Evolutionary conservation across 2,888 invertebrate genomes (phyloP), one percentile per base, ranked within the genome.

Genomic region (Anorthoa munda): DNA sequence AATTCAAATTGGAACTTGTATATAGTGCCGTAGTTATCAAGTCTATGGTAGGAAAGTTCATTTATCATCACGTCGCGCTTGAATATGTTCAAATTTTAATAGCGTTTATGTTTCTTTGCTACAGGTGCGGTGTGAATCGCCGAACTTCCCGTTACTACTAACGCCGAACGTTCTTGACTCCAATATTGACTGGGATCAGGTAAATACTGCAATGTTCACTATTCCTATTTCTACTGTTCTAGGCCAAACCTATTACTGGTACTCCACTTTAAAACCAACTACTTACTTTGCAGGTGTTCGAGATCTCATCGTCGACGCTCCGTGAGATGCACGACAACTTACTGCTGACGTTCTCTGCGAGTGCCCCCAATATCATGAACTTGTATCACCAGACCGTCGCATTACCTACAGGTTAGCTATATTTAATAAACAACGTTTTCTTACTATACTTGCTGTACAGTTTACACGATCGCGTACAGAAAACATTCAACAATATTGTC

Each of bases 261-360:
- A 48, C 15, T 26, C 26, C 26, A 13, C 45, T 21, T 5, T 56
- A 4, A 23, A 2, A 58, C 15, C 4, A 15, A 39, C 2, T 21
- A 13, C 12, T 4, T 12, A 15, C 13, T n/a, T 26, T 56, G 17
- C 55, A 95, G 88, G 95, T 97, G n/a, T 97, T 96, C 91, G 97
- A 97, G 77, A 93, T 96, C 61, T 94, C 97, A 0, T 88, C 92
- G 71, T 89, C 94, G 9, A 93, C 95, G 48, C 88, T 97, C 66
- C 95, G 96, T 31, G 96, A 97, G 60, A 88, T 98, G 63, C 97
- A 97, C 89, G 97, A 97, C 78, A 96, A 96, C 77, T 86, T 97
- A 65, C 92, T 98, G 67, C 89, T 97, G 46, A 94, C 96, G 46
- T 98, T 97, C 90, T 97, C 97, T 0, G 97, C 98, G 5, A 97